Evolutionary conservation across 2,888 invertebrate genomes (phyloP).

Genomic region (Drosophila anomalata): DNA sequence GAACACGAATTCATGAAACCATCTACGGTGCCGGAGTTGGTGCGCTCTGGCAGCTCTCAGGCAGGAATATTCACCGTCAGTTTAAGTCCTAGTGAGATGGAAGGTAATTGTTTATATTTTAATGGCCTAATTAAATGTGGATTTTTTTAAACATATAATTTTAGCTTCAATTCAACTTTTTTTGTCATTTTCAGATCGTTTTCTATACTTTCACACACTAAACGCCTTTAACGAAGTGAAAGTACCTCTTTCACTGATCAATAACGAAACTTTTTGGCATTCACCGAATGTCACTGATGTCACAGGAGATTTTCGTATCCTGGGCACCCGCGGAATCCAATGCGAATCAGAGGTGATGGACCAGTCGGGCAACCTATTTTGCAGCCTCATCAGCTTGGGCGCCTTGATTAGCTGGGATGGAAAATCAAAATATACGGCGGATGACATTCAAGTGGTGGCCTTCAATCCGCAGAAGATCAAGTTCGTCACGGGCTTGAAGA

Average conservation of each 20-base stretch:
- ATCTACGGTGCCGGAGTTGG: constrained; percentile 68
- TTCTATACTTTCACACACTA: constrained; percentile 87
- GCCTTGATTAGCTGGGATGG: constrained; percentile 91
- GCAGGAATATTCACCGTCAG: constrained; percentile 82
- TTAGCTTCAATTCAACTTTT: not conserved
- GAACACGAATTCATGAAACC: constrained; percentile 86
- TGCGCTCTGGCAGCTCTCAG: constrained; percentile 68
- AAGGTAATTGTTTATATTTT: constrained; percentile 33
- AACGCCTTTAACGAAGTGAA: constrained; percentile 87
- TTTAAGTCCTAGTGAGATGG: constrained; percentile 66
- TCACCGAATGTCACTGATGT: constrained; percentile 81
- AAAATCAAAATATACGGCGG: constrained; percentile 86
- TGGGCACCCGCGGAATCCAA: constrained; percentile 87
- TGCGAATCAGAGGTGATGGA: constrained; percentile 90
- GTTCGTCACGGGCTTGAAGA: constrained; percentile 90
- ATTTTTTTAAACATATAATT: not conserved
- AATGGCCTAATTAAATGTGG: not conserved
- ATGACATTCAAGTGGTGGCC: constrained; percentile 84
- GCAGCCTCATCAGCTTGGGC: constrained; percentile 88
- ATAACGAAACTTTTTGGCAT: constrained; percentile 85
- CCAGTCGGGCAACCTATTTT: constrained; percentile 88
- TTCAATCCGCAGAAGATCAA: constrained; percentile 87
- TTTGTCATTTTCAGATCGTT: constrained; percentile 77
- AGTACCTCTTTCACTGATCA: constrained; percentile 85
- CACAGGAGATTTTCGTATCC: constrained; percentile 84